Percentiles rank a stretch among this genome's conserved stretches.
These are phyloP conservation scores for Gari tellinella DNA, from an alignment of 2,888 invertebrate genomes.

Conservation along the genomic window DNA sequence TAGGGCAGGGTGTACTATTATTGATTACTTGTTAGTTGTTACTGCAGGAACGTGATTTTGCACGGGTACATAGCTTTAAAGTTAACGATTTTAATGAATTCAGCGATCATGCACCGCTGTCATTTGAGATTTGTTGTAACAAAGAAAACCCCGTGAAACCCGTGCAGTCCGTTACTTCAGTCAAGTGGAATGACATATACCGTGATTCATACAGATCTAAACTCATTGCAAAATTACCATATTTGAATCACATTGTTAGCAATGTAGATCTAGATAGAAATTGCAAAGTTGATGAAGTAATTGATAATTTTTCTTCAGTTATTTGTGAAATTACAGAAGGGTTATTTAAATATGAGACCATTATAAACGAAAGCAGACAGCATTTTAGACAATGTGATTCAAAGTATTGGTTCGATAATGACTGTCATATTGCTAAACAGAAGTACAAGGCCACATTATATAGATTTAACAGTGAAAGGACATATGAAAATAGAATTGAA, in stretches of 20 bases:
- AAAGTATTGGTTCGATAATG: too few relatives aligned
- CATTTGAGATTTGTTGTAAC: background rate
- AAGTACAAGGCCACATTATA: too few relatives aligned
- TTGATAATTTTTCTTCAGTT: too few relatives aligned
- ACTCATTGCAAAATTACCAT: conserved; percentile 6
- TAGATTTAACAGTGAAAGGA: too few relatives aligned
- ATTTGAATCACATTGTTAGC: background rate
- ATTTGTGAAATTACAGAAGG: too few relatives aligned
- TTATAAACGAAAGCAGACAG: too few relatives aligned
- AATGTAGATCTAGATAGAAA: too few relatives aligned
- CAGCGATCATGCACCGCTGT: conserved; percentile 12
- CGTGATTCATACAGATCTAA: conserved; percentile 4
- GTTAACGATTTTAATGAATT: conserved; percentile 12
- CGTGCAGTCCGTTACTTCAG: background rate
- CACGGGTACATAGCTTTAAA: background rate
- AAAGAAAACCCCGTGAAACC: background rate
- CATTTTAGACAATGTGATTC: too few relatives aligned
- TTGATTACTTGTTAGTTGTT: conserved; percentile 14
- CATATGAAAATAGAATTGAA: too few relatives aligned
- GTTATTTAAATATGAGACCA: too few relatives aligned
- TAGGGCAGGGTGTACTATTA: background rate
- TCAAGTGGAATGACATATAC: background rate
- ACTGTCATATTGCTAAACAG: too few relatives aligned
- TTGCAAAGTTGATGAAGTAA: too few relatives aligned
- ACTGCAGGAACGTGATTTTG: conserved; percentile 4